Evolutionary conservation across 1,140 invertebrate species (phyloP).

Genomic region (Wasmannia auropunctata): DNA sequence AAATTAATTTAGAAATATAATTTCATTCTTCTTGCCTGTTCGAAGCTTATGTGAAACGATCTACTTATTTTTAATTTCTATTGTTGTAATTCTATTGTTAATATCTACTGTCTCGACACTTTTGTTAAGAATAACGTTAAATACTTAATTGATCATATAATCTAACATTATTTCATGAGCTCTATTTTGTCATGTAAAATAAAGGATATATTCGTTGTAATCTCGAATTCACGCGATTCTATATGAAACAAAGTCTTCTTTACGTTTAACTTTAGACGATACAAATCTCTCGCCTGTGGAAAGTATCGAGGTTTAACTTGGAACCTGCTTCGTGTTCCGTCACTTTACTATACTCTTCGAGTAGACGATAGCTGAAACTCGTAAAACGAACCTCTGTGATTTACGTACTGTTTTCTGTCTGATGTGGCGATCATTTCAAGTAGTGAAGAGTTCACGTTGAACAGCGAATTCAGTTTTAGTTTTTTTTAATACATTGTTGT

Average conservation of each 20-base stretch:
- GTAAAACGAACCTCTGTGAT: conserved; percentile 32
- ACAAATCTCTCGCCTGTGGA: neutral
- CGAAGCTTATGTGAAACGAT: neutral
- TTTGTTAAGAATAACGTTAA: neutral
- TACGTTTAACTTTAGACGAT: conserved; percentile 28
- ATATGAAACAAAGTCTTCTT: conserved; percentile 1
- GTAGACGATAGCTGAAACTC: conserved; percentile 33
- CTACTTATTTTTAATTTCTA: neutral
- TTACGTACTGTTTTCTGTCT: neutral
- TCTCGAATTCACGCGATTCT: neutral
- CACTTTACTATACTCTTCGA: conserved; percentile 11
- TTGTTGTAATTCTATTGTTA: no score
- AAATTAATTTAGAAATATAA: neutral
- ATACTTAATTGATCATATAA: neutral
- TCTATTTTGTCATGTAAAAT: no score
- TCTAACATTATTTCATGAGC: neutral
- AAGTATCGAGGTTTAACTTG: conserved; percentile 27
- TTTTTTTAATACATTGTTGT: neutral
- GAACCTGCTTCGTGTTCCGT: neutral
- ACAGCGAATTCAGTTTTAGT: neutral
- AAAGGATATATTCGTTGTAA: neutral
- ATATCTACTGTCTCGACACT: neutral
- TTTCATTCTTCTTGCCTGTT: neutral
- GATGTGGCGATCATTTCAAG: neutral
- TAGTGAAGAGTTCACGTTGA: neutral